Evolutionary conservation across 2,888 invertebrate species (phyloP), one percentile per base, ranked within the genome.

Genomic region (Tenthredo mesomela): DNA sequence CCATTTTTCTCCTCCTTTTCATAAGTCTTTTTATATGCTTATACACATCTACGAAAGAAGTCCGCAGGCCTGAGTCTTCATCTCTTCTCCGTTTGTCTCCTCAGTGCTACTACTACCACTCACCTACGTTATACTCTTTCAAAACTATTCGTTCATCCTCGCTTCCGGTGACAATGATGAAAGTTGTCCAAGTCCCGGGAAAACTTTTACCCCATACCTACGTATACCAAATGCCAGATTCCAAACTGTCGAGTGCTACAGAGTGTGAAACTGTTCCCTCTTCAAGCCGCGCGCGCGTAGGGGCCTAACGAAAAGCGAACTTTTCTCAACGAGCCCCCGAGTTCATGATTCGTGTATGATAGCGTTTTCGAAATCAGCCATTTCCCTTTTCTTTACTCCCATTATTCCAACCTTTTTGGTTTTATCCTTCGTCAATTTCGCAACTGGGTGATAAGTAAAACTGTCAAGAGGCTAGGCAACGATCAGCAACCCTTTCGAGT

Each of bases 121-220:
- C 33, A 10, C 77, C 77, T 77, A 50, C 18, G 10, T 73, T 37
- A 61, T 33, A 33, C 75, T 43, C 61, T 75, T 73, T 61, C 33
- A 33, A 50, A 84, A 78, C 43, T 84, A 78, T 84, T 78, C 84
- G 43, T 65, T 75, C 75, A 33, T 33, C n/a, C 67, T 47, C 50
- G 37, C 61, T 47, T 54, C 61, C 61, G 43, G 78, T 65, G 84
- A 78, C 84, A 84, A 84, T 84, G 65, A 77, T 40, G 67, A 75
- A 84, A 84, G 75, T 84, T 84, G 21, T 61, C 54, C 58, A 80
- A 77, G 54, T 25, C 18, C 18, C 7, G 50, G 18, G 29, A 29
- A 47, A 80, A 80, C 80, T 80, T 80, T 58, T 58, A n/a, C 40
- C 37, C n/a, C n/a, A 40, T 10, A 61, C 54, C 33, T 9, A 75